Base-by-base conservation (phyloP, 92 coral and sea anemone genomes). In the Blastomussa wellsi region DNA sequence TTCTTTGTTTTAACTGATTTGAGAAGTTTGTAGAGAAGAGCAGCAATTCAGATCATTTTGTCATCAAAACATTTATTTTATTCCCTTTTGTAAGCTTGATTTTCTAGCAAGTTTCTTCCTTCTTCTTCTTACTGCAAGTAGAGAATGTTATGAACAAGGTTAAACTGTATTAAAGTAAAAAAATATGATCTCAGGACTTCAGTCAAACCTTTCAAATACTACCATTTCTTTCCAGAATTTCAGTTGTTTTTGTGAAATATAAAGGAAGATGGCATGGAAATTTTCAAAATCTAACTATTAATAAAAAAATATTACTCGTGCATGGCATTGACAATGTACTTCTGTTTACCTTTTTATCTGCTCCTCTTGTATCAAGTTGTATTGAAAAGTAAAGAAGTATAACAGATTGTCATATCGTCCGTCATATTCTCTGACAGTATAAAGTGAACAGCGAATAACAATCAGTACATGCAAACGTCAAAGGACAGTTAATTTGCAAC, bases 311-410 rank as follows among this genome's bases (percentile, higher is more conserved):
- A n/a, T n/a, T 20, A 24, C 28, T 20, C 33, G 3, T 76, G 26
- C 20, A 76, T n/a, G 14, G 60, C 3, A n/a, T n/a, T 49, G 24
- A 47, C 2, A 7, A 74, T 48, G 28, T 5, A 12, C 28, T 22
- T 60, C 38, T 32, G 13, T 69, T 82, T 83, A 86, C 94, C 92
- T 88, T 86, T 89, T 91, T 35, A 32, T 47, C 32, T 85, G 79
- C 67, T 91, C 84, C 35, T 94, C 87, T 82, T 94, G 87, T 76
- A 94, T 87, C 76, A 91, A 85, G 71, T 92, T 88, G 84, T 91
- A 91, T 90, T 94, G 97, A 89, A 94, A 94, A 33, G 82, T 82
- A 77, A 91, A 94, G 80, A 94, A 89, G 76, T 91, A 94, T 16
- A 94, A 86, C 48, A 94, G 79, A 79, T 94, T 89, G 85, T 94